phyloP scores from a whole-genome alignment of 2,888 invertebrate species.

The Poecilobothrus nobilitatus region DNA sequence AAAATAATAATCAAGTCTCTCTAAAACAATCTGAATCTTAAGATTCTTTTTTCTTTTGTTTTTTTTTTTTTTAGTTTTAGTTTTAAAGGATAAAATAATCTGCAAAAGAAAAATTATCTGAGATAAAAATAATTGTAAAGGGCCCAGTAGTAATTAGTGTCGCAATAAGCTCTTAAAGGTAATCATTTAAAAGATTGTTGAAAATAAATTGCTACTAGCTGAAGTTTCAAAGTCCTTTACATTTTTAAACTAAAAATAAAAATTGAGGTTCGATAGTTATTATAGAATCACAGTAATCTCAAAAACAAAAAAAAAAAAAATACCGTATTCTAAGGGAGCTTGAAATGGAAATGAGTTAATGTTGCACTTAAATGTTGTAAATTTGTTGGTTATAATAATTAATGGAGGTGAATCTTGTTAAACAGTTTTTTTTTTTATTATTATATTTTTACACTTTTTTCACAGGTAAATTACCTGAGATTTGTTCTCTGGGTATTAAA shows the following conservation, averaged over 20 bases:
- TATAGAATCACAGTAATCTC: too few relatives aligned
- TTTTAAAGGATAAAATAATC: not conserved
- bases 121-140: constrained; percentile 6
- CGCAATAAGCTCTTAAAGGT: not conserved
- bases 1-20: too few relatives aligned
- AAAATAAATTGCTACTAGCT: not conserved
- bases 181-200: not conserved
- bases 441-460: not conserved
- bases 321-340: too few relatives aligned
- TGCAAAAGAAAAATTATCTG: not conserved
- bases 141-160: not conserved
- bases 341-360: not conserved
- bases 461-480: not conserved
- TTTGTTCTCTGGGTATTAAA: not conserved
- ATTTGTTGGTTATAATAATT: constrained; percentile 4
- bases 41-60: too few relatives aligned
- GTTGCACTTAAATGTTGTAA: constrained; percentile 6
- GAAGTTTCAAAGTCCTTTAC: too few relatives aligned
- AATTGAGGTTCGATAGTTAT: too few relatives aligned
- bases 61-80: too few relatives aligned
- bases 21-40: too few relatives aligned
- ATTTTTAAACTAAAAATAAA: too few relatives aligned
- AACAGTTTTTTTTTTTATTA: not conserved
- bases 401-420: constrained; percentile 6
- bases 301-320: too few relatives aligned